Base-by-base conservation (phyloP, 2,888 invertebrate genomes). In the Thymelicus sylvestris region DNA sequence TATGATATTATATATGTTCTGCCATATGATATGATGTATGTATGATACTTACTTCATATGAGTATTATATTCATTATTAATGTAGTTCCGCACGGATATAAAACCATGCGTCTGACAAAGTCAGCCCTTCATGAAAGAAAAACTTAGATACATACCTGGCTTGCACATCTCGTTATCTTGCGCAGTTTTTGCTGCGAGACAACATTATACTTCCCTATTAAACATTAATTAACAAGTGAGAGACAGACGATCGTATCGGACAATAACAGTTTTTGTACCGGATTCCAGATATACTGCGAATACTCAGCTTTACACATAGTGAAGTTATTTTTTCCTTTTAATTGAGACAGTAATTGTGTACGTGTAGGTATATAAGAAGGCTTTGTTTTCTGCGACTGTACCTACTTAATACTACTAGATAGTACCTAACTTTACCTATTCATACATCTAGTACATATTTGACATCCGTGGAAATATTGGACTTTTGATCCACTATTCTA, bases 181-280 rank as follows among this genome's bases (percentile, higher is more conserved):
- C 19, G 24, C 7, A 55, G 24, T 55, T 55, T 55, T 55, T 55
- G 52, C 24, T 24, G 50, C 50, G 55, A 55, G 55, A 55, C 55
- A 55, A 55, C 55, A 55, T 55, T 55, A 55, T 55, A 55, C 55
- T 55, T 55, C 24, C 24, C 55, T 55, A 55, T 24, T 24, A 55
- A 19, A 55, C 55, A 55, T 55, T 55, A 55, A 55, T 55, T 55
- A 55, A 55, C 24, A 55, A 55, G 55, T 24, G 55, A 24, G 24
- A 55, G 55, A 55, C 55, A 12, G 4, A 55, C 24, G 55, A 55
- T 55, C 55, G 55, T 24, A 55, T 55, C 55, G 55, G 24, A 24
- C 24, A 55, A 55, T 55, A 55, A 55, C 55, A 55, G 55, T 55
- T 55, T 55, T 55, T 55, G 24, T 55, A 55, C 24, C 10, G 24